phyloP scores from a whole-genome alignment of 2,797 vertebrate genomes.

The Eutrigla gurnardus region DNA sequence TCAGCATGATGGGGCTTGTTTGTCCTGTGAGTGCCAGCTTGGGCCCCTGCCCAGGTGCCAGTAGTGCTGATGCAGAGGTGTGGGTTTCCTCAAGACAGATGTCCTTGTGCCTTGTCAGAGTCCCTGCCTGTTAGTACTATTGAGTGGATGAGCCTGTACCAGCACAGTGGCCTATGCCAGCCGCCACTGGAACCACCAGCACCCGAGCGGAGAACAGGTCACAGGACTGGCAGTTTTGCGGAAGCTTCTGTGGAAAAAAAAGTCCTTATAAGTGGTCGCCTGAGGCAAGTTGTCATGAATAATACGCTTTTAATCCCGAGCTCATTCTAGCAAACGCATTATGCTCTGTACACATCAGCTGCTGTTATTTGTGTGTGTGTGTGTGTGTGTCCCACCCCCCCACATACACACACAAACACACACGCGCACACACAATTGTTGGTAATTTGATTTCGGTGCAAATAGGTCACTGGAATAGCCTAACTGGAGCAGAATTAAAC shows the following conservation, averaged over 20 bases:
- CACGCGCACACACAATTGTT: slow-evolving; percentile 55
- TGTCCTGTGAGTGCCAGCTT: slow-evolving; percentile 76
- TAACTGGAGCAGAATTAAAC: slow-evolving; percentile 82
- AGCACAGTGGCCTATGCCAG: slow-evolving; percentile 53
- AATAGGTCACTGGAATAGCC: slow-evolving; percentile 78
- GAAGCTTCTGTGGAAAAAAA: slow-evolving; percentile 52
- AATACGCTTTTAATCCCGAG: slow-evolving; percentile 68
- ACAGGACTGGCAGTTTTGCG: slow-evolving; percentile 68
- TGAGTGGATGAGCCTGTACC: slow-evolving; percentile 67
- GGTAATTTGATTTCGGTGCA: slow-evolving; percentile 68
- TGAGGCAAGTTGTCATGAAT: slow-evolving; percentile 70
- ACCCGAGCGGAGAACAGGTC: slow-evolving; percentile 63
- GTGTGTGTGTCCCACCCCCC: no score
- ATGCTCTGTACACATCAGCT: slow-evolving; percentile 64
- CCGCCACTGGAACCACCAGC: slow-evolving; percentile 59
- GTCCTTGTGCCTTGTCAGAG: slow-evolving; percentile 75
- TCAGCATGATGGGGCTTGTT: slow-evolving; percentile 76
- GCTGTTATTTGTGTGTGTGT: slow-evolving; percentile 48
- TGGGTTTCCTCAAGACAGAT: slow-evolving; percentile 77
- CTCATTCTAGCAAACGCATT: slow-evolving; percentile 67
- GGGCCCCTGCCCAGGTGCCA: slow-evolving; percentile 70
- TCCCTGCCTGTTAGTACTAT: slow-evolving; percentile 74
- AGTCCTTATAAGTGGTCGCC: slow-evolving; percentile 56
- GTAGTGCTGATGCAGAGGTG: slow-evolving; percentile 69
- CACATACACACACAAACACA: no score